Base-by-base conservation (phyloP, 2,888 invertebrate genomes). In the Epinotia brunnichana region DNA sequence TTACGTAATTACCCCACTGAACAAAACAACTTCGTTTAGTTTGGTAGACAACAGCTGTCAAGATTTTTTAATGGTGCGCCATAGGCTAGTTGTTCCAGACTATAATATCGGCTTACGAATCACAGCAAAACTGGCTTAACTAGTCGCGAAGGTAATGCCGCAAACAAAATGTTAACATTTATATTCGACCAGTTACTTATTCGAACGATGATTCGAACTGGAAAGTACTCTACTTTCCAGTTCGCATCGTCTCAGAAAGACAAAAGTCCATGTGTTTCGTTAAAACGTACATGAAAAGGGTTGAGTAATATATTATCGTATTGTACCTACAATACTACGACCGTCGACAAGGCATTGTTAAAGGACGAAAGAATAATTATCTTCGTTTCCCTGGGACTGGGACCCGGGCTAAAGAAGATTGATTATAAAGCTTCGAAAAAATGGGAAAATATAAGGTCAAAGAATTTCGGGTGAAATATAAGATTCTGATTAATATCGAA, bases 321-420 rank as follows among this genome's bases (percentile, higher is more conserved):
- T 54, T 60, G 48, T 61, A 48, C 62, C 24, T 48, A 17, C 48
- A 72, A 62, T 60, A 60, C 44, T 59, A 29, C 15, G 59, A 41
- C 56, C 53, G 68, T 41, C 68, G 51, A 69, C 69, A 54, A 44
- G 66, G 54, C 68, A 70, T 75, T 75, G 73, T 70, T 62, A 35
- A 29, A 60, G 67, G 63, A 70, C 67, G 68, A 70, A 74, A 74
- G 74, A 74, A 72, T 75, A 75, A 75, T 75, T 75, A 75, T 75
- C 70, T 67, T 59, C 61, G 48, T 56, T 44, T 57, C 56, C 69
- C 70, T n/a, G n/a, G n/a, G 19, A 60, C 44, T n/a, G 67, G 61
- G 74, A 59, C 57, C 39, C 17, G 7, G 54, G 35, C 74, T 76
- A 74, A 73, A 76, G 76, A 76, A 76, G 76, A 76, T 76, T 76